Conservation (phyloP, 2,888 invertebrate species). For the Brachylomia viminalis region DNA sequence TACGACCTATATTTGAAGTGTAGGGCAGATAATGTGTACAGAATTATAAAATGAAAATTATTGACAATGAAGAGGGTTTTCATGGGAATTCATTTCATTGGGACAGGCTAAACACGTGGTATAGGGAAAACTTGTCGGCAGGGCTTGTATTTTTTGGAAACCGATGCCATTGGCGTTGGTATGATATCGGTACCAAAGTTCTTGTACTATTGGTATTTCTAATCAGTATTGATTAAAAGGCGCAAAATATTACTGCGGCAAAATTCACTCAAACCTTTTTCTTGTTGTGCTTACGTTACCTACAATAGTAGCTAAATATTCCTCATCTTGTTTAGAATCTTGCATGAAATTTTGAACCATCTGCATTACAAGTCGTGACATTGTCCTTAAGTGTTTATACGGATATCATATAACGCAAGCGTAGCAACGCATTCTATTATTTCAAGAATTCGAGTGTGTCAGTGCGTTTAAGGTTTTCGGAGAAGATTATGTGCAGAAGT, state of each 20-base stretch:
- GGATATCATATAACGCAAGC: not conserved
- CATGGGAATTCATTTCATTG: not conserved
- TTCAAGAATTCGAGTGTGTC: not conserved
- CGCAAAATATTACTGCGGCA: too few species aligned
- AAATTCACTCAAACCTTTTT: not conserved
- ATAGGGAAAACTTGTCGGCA: not conserved
- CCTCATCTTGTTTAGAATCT: not conserved
- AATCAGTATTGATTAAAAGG: too few species aligned
- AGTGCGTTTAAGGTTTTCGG: not conserved
- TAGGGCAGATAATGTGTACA: not conserved
- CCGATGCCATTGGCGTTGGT: too few species aligned
- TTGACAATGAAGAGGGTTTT: not conserved
- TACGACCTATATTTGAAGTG: not conserved
- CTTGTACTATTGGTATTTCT: too few species aligned
- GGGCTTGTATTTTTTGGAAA: too few species aligned
- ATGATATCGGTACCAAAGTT: too few species aligned
- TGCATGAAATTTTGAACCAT: not conserved
- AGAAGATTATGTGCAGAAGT: not conserved
- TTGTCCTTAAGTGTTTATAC: not conserved
- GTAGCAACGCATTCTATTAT: not conserved
- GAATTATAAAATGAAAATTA: not conserved
- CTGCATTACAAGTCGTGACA: not conserved
- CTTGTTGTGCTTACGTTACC: not conserved
- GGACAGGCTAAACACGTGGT: not conserved
- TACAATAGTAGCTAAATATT: not conserved